Evolutionary conservation across 2,888 invertebrate species (phyloP), one percentile per base, ranked within the genome.

Genomic region (Drosophila conformis): DNA sequence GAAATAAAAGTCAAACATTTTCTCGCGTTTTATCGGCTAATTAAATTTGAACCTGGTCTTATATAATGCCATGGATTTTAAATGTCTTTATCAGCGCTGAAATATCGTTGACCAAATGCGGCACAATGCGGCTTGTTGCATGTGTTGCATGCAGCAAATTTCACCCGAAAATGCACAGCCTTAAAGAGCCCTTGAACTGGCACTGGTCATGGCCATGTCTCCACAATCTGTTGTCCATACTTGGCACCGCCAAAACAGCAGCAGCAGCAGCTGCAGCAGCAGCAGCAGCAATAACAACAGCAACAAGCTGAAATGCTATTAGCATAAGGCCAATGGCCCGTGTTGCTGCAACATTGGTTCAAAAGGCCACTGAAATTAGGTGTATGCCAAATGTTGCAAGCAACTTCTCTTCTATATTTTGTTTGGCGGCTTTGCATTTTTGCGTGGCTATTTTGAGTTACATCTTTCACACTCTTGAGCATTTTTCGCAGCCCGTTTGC

Each of bases 121-220:
- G 73, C 69, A 70, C 68, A 78, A 78, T 78, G 75, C 75, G 71
- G 61, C 65, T 2, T 49, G 51, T 31, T 53, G 69, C 56, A 46
- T 51, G 40, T 48, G 40, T 60, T 36, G 69, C 76, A 65, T 70
- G 71, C 54, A 25, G 58, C 63, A 66, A 79, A 82, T 81, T 84
- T 82, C 84, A 67, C 78, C 70, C 76, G 76, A 69, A 74, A 69
- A 54, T 73, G 65, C 31, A 31, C 42, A 68, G 64, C 74, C 80
- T 66, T 75, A 64, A 79, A 71, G 58, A 86, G 86, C 87, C 86
- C 86, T 87, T 87, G 86, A 87, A 86, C 79, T 84, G 83, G 52
- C 29, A 53, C 72, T 70, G 77, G 66, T 60, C 82, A 76, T 80
- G 80, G 67, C 78, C 72, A 75, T 69, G 62, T 72, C 63, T 25